Conservation (phyloP, 2,888 invertebrate species). For the Pristionchus fissidentatus region DNA sequence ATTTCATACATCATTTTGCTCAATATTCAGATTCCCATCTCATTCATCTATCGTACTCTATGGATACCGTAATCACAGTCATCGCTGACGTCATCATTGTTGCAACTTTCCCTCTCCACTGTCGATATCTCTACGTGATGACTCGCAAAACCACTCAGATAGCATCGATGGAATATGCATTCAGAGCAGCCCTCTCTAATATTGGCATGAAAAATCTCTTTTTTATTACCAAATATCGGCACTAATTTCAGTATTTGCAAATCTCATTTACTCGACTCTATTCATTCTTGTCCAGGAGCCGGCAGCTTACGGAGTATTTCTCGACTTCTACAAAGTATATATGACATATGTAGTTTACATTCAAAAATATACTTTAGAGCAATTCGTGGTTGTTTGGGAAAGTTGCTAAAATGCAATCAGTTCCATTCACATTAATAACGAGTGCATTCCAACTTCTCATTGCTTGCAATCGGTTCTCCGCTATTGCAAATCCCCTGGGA, state of each 20-base stretch:
- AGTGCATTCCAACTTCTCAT: not conserved
- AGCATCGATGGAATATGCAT: not conserved
- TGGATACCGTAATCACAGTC: not conserved
- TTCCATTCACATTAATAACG: not conserved
- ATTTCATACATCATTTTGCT: too few relatives aligned
- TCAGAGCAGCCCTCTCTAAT: not conserved
- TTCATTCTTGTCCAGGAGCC: not conserved
- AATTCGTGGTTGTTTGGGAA: not conserved
- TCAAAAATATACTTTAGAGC: not conserved
- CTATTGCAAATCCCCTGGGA: not conserved
- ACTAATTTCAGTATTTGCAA: constrained; percentile 9
- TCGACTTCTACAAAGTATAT: not conserved
- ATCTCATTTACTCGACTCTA: not conserved
- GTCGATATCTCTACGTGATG: constrained; percentile 10
- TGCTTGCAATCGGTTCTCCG: not conserved
- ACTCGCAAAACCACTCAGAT: not conserved
- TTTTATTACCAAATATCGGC: not conserved
- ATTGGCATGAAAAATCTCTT: not conserved
- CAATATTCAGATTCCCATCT: too few relatives aligned
- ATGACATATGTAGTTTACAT: not conserved
- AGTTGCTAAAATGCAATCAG: not conserved
- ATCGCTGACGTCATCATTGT: not conserved
- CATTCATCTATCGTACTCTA: not conserved
- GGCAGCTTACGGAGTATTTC: not conserved
- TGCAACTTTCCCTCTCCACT: not conserved